These are phyloP conservation scores for Drosophila trapezifrons DNA, from an alignment of 1,140 invertebrate genomes.

Conservation along the genomic window DNA sequence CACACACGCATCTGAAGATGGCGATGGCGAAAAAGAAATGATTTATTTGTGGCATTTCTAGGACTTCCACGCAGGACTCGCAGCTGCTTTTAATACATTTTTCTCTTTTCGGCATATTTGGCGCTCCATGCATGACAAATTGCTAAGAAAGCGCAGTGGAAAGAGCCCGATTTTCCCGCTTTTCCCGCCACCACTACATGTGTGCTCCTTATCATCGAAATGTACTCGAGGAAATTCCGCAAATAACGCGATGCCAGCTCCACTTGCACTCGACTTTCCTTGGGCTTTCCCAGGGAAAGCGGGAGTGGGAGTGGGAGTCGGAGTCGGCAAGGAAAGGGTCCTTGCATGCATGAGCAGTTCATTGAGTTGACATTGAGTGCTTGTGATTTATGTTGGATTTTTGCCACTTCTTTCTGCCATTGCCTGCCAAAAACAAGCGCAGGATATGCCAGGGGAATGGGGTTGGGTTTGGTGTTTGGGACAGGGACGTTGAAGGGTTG, in stretches of 20 bases:
- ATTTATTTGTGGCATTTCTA: slow-evolving; percentile 80
- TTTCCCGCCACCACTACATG: neutral
- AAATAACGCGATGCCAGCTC: slow-evolving; percentile 74
- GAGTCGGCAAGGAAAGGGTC: slow-evolving; percentile 11
- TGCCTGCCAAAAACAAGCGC: slow-evolving; percentile 31
- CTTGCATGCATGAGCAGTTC: slow-evolving; percentile 71
- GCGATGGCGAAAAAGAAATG: slow-evolving; percentile 64
- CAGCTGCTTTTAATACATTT: slow-evolving; percentile 79
- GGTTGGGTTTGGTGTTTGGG: neutral
- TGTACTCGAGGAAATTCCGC: slow-evolving; percentile 80
- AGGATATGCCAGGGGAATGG: neutral
- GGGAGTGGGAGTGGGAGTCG: neutral
- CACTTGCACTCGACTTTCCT: slow-evolving; percentile 55
- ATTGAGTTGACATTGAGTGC: slow-evolving; percentile 83
- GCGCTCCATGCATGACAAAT: slow-evolving; percentile 82
- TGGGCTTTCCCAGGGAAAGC: neutral
- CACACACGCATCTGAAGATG: slow-evolving; percentile 14
- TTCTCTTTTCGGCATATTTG: slow-evolving; percentile 80
- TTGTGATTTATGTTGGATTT: slow-evolving; percentile 74
- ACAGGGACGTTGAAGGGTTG: neutral
- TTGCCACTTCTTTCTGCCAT: slow-evolving; percentile 30
- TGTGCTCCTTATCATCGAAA: slow-evolving; percentile 74
- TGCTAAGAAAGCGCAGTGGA: slow-evolving; percentile 73
- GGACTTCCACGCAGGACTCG: slow-evolving; percentile 60
- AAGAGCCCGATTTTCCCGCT: slow-evolving; percentile 11